Base-by-base conservation (phyloP, 2,797 vertebrate genomes). In the Thamnophis elegans region DNA sequence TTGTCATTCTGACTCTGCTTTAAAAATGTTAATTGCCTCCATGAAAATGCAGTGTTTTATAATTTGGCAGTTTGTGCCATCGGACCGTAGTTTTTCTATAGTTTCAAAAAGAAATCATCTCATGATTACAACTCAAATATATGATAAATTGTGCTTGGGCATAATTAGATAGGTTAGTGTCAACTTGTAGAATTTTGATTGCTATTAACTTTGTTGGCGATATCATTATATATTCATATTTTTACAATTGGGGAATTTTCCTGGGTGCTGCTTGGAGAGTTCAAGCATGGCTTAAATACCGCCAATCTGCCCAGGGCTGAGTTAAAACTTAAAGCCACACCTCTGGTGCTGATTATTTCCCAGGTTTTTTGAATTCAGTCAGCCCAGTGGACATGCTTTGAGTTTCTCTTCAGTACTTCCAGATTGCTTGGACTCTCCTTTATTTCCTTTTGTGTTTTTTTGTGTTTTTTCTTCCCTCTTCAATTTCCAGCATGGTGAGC, bases 1-100 rank as follows among this genome's bases (percentile, higher is more conserved):
- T 95, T 96, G 93, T 95, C 88, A 1, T 78, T 93, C 88, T 6
- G 0, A 73, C 85, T 53, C 20, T 93, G 87, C 95, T 90, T 58
- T 96, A 94, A 97, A 97, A 95, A 96, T 94, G 94, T 94, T 96
- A 96, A 97, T 97, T 95, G 92, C 90, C 90, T 94, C 86, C 88
- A 51, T 89, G 88, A 96, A 96, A 94, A 92, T 91, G 78, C 82
- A 53, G 93, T 59, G 54, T 92, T 51, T 94, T 93, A 22, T 93
- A 94, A 93, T 93, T 82, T 87, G 13, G 36, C 56, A 85, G 12
- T 3, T 0, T 58, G 10, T 94, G 90, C 93, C 95, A 96, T 91
- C 96, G 95, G 87, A 93, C 94, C 93, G 92, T 93, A 93, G 28
- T 93, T 91, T 92, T 91, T 85, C 87, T 4, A 2, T 91, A 93